A percentile compares a stretch with the other conserved stretches of the same genome.
These are phyloP conservation scores for Drosophila albomicans DNA, from an alignment of 1,140 invertebrate species.

Conservation along the genomic window DNA sequence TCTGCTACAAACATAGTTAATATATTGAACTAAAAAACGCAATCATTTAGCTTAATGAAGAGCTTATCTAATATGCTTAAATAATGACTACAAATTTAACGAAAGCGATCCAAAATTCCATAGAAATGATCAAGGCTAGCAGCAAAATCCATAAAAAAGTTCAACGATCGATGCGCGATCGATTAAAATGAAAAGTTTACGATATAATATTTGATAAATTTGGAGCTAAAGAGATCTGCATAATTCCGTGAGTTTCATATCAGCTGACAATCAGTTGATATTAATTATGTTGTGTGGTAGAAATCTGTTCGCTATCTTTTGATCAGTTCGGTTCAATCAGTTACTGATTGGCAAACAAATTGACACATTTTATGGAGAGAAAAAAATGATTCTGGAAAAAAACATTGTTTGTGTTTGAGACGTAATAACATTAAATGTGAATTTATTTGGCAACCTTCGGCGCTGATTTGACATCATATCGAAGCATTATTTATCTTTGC, in stretches of 20 bases:
- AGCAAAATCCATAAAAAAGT: neutral
- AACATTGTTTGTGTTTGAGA: conserved; percentile 29
- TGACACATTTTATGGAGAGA: conserved; percentile 13
- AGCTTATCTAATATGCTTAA: neutral
- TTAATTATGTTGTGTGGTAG: conserved; percentile 4
- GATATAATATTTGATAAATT: conserved; percentile 1
- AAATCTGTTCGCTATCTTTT: conserved; percentile 12
- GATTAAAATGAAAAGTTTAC: conserved; percentile 4
- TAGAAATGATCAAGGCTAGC: neutral
- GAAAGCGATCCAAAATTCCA: conserved; percentile 1
- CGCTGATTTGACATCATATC: conserved; percentile 65
- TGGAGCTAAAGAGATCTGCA: neutral
- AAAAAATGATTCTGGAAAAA: conserved; percentile 26
- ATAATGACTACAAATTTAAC: neutral
- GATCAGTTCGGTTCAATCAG: conserved; percentile 8
- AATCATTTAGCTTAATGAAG: neutral
- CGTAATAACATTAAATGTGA: conserved; percentile 68
- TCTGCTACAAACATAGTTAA: no score
- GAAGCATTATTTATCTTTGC: conserved; percentile 55
- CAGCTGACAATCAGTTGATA: neutral
- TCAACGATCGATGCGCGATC: conserved; percentile 7
- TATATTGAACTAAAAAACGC: no score
- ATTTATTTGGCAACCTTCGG: conserved; percentile 64
- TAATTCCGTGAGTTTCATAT: conserved; percentile 1
- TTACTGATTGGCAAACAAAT: conserved; percentile 24